Evolutionary conservation across 2,113 vertebrate species (phyloP).

Genomic region (Oxyruncus cristatus): DNA sequence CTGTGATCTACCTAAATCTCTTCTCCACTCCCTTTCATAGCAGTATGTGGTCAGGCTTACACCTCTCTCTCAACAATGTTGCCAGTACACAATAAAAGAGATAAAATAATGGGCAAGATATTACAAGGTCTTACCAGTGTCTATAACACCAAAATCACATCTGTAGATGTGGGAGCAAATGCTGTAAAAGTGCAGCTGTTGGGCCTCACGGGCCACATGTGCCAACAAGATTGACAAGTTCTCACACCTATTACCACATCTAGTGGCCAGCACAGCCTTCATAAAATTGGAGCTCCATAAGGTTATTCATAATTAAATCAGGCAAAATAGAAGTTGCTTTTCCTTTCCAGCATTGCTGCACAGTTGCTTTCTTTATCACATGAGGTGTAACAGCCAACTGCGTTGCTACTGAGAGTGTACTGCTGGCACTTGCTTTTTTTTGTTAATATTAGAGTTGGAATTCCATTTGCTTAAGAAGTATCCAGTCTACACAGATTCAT

Average conservation of each 20-base stretch:
- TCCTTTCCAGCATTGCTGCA: background rate
- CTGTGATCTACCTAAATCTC: background rate
- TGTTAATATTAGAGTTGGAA: background rate
- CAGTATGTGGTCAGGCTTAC: background rate
- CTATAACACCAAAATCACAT: background rate
- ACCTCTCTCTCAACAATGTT: background rate
- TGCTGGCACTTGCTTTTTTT: background rate
- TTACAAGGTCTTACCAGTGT: background rate
- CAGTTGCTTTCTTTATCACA: background rate
- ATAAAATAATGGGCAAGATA: background rate
- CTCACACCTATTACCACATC: background rate
- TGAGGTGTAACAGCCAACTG: background rate
- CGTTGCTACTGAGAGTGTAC: background rate
- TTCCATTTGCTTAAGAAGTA: background rate
- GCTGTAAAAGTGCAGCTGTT: background rate
- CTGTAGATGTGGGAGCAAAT: accelerated
- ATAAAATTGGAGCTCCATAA: background rate
- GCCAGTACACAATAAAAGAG: background rate
- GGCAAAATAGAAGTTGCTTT: background rate
- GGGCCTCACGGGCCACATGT: background rate
- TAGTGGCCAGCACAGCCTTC: background rate
- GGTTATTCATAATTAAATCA: background rate
- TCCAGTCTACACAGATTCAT: background rate
- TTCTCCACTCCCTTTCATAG: background rate
- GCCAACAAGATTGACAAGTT: background rate